phyloP scores from a whole-genome alignment of 1,140 invertebrate species.

The Reticulitermes speratus region DNA sequence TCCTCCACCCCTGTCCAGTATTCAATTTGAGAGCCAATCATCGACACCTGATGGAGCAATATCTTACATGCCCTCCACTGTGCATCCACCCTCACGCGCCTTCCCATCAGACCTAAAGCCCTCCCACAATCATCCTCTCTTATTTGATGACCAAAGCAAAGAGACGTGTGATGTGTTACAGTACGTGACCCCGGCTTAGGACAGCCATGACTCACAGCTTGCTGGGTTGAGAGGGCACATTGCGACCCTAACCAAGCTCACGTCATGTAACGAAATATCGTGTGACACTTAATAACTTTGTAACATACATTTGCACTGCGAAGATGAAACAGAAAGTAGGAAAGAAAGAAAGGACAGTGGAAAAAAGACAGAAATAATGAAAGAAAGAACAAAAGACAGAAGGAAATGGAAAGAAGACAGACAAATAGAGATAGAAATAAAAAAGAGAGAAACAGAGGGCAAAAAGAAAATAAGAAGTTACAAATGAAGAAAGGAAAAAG shows the following conservation, averaged over 20 bases:
- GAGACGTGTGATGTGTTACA: slow-evolving; percentile 8
- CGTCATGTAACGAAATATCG: neutral
- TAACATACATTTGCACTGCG: neutral
- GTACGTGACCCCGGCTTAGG: neutral
- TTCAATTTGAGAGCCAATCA: slow-evolving; percentile 18
- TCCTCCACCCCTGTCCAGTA: neutral
- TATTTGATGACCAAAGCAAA: slow-evolving; percentile 13
- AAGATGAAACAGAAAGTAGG: neutral
- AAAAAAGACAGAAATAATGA: no score
- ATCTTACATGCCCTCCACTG: slow-evolving; percentile 7
- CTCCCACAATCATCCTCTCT: neutral
- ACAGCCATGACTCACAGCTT: neutral
- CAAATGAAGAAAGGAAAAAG: no score
- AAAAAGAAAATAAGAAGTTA: no score
- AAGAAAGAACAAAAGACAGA: no score
- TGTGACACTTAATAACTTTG: neutral
- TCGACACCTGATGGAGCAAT: slow-evolving; percentile 14
- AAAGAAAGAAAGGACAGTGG: neutral
- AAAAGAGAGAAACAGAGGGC: no score
- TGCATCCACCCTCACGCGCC: neutral
- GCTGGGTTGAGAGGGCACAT: neutral
- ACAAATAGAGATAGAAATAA: no score
- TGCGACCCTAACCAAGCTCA: neutral
- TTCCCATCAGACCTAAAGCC: neutral
- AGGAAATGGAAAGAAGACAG: no score